These are phyloP conservation scores for Ianthella basta DNA, from an alignment of 37 sponge, comb jelly and placozoan genomes.

Conservation along the genomic window DNA sequence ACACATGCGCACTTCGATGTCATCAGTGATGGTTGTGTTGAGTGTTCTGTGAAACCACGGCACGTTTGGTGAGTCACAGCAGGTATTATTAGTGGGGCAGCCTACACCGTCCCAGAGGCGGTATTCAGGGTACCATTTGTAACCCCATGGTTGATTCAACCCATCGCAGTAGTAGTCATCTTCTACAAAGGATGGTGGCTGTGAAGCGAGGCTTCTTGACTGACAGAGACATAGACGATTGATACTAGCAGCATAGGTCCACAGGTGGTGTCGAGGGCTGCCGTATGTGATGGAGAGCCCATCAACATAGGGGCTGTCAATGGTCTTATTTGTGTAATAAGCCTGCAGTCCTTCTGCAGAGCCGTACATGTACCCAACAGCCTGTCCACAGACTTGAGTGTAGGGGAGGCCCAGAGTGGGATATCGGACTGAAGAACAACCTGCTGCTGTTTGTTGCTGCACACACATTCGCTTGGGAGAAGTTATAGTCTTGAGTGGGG, in stretches of 20 bases:
- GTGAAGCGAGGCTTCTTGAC: background rate
- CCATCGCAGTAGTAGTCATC: conserved; percentile 5
- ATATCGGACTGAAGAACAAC: too few species aligned
- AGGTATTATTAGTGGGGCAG: conserved; percentile 1
- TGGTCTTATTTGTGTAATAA: background rate
- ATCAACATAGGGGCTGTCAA: background rate
- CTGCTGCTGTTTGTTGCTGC: too few species aligned
- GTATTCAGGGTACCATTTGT: conserved; percentile 15
- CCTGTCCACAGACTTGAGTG: too few species aligned
- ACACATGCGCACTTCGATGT: conserved; percentile 30
- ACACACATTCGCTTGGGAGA: conserved; percentile 28
- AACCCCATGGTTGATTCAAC: too few species aligned
- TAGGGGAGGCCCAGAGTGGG: too few species aligned
- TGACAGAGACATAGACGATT: background rate
- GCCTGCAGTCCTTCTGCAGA: too few species aligned
- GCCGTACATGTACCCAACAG: too few species aligned
- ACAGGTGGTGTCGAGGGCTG: too few species aligned
- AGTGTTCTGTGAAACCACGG: conserved; percentile 45
- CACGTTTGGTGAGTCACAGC: conserved; percentile 20
- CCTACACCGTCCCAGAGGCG: conserved; percentile 45
- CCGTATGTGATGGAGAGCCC: too few species aligned
- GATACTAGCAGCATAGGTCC: background rate
- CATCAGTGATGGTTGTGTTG: conserved; percentile 25
- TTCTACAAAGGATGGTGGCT: conserved; percentile 4
- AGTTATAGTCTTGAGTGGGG: background rate